Base-by-base conservation (phyloP, 2,888 invertebrate genomes). In the Ochropleura leucogaster region DNA sequence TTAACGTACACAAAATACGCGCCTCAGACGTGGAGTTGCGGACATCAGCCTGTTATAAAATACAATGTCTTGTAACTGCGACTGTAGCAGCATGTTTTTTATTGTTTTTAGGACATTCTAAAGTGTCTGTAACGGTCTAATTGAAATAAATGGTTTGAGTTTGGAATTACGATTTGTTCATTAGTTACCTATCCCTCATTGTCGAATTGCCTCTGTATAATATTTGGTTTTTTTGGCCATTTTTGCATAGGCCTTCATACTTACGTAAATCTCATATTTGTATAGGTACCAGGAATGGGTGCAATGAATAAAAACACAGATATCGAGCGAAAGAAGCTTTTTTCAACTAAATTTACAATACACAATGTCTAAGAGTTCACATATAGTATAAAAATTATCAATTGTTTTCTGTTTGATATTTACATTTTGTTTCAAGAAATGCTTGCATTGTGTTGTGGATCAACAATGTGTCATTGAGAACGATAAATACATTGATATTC, bases 261-360 rank as follows among this genome's bases (percentile, higher is more conserved):
- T 57, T 57, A 57, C 16, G 8, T 16, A 46, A 44, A 16, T 12
- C 1, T 62, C 3, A 16, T 53, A 44, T 53, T 49, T 64, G 59
- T 47, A 20, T 0, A 40, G 40, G 3, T 44, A 70, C 66, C 49
- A 74, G 84, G 68, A 71, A 65, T 72, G 69, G 81, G 74, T 65
- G 46, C 44, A 53, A 66, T 88, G 90, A 93, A 90, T 91, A 91
- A 94, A 92, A 93, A 94, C 90, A 89, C 79, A 86, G 77, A 79
- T 89, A 89, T 91, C 90, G 92, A 93, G 94, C 92, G 92, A 93
- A 95, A 92, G 93, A 96, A 96, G 95, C 95, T 94, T 96, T 95
- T 95, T 95, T 94, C 93, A 94, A 93, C 95, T 95, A 94, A 94
- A 92, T 93, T 93, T 93, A 94, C 92, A 93, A 92, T 93, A 92